Percentiles rank a stretch among this genome's conserved stretches.
These are phyloP conservation scores for Cenopis cana DNA, from an alignment of 2,888 invertebrate genomes.

Conservation along the genomic window DNA sequence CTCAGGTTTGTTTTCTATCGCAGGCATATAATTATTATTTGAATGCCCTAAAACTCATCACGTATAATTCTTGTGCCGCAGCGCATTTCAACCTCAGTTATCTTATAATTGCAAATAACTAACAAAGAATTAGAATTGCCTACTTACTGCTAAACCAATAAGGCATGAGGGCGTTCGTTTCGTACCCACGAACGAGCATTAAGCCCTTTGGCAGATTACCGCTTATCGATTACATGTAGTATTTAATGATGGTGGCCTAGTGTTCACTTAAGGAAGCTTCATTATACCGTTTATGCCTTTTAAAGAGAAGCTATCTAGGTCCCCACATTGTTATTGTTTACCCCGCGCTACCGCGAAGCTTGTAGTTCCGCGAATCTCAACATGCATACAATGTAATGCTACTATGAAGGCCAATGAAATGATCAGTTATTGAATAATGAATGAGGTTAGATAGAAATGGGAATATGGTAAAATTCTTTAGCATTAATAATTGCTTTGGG, in stretches of 20 bases:
- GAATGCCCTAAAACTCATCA: too few relatives aligned
- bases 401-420: slow-evolving; percentile 60
- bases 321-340: slow-evolving; percentile 39
- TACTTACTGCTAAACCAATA: background rate
- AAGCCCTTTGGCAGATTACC: slow-evolving; percentile 28
- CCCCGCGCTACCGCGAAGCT: slow-evolving; percentile 58
- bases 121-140: background rate
- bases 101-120: background rate
- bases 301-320: slow-evolving; percentile 38
- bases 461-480: slow-evolving; percentile 10
- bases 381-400: slow-evolving; percentile 65
- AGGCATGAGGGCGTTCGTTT: background rate
- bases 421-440: slow-evolving; percentile 63
- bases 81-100: too few relatives aligned
- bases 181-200: background rate
- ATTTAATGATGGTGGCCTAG: slow-evolving; percentile 25
- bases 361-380: slow-evolving; percentile 59
- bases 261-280: slow-evolving; percentile 32
- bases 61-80: too few relatives aligned
- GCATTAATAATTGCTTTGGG: background rate
- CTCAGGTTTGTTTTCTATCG: too few relatives aligned
- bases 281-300: slow-evolving; percentile 41
- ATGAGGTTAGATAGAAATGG: slow-evolving; percentile 51
- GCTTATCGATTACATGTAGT: slow-evolving; percentile 21
- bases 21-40: too few relatives aligned